Evolutionary conservation across 1,140 invertebrate genomes (phyloP).

Genomic region (Pygmarrhopalites habei): DNA sequence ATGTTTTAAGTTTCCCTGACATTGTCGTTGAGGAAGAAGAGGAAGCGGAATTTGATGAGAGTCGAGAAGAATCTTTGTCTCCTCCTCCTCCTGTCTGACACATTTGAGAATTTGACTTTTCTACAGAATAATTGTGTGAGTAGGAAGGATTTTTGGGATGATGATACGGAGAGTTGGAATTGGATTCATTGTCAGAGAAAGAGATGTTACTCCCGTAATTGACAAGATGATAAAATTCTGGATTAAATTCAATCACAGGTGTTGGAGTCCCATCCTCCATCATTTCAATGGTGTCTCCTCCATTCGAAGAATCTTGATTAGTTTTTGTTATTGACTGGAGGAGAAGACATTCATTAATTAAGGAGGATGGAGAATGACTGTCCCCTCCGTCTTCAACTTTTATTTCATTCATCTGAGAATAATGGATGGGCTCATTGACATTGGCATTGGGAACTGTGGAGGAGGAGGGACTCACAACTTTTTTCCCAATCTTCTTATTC

Average conservation of each 20-base stretch:
- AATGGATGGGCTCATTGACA: too few species aligned
- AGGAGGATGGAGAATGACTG: too few species aligned
- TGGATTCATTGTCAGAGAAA: conserved; percentile 30
- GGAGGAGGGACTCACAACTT: too few species aligned
- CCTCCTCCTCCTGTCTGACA: too few species aligned
- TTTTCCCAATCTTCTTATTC: too few species aligned
- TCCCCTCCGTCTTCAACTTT: too few species aligned
- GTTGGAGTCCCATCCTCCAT: not conserved
- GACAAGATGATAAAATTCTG: conserved; percentile 37
- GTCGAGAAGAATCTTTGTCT: not conserved
- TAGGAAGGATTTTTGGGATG: not conserved
- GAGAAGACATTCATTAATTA: conserved; percentile 11
- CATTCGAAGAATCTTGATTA: not conserved
- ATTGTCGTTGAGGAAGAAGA: not conserved
- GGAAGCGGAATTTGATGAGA: not conserved
- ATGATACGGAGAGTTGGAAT: conserved; percentile 14
- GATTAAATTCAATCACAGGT: conserved; percentile 38
- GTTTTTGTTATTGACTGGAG: conserved; percentile 12
- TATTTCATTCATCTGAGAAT: too few species aligned
- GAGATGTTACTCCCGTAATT: conserved; percentile 36
- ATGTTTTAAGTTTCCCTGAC: conserved; percentile 1
- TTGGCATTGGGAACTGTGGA: too few species aligned
- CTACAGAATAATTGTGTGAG: not conserved
- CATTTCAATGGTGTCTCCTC: not conserved
- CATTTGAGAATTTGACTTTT: not conserved